Percentiles rank a stretch among this genome's conserved stretches.
Conservation (phyloP, 2,888 invertebrate genomes). For the Drosophila quinaria region DNA sequence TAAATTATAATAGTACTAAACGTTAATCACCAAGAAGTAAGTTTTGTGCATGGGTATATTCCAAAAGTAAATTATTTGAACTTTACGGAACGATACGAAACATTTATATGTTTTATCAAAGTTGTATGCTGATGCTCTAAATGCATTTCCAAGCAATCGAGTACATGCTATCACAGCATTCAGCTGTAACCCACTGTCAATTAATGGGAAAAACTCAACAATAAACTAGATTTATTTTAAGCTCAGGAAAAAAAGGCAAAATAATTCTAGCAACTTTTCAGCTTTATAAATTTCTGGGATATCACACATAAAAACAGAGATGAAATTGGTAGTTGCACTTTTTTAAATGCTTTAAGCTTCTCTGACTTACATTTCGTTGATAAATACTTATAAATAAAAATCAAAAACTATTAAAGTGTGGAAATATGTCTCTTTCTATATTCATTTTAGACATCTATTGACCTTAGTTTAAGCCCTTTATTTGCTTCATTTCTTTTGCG, state of each 20-base stretch:
- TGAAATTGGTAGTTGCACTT: background rate
- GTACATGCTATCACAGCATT: too few relatives aligned
- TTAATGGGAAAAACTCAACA: background rate
- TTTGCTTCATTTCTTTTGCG: constrained; percentile 18
- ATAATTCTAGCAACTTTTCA: background rate
- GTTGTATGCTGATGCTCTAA: background rate
- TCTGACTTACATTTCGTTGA: background rate
- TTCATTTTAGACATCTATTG: background rate
- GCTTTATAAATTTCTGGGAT: background rate
- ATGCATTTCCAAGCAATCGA: background rate
- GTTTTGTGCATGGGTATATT: too few relatives aligned
- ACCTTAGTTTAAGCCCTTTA: constrained; percentile 8
- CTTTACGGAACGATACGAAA: too few relatives aligned
- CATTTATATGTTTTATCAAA: too few relatives aligned
- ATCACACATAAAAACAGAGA: background rate
- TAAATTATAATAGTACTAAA: too few relatives aligned
- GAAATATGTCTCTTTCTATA: background rate
- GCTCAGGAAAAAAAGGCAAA: background rate
- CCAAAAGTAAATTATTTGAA: too few relatives aligned
- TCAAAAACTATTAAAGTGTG: background rate
- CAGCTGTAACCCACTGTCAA: background rate
- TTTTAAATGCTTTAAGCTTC: background rate
- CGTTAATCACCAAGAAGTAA: too few relatives aligned
- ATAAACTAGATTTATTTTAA: background rate
- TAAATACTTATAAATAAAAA: background rate